Conservation (phyloP, 2,113 vertebrate species). For the Centrocercus urophasianus region DNA sequence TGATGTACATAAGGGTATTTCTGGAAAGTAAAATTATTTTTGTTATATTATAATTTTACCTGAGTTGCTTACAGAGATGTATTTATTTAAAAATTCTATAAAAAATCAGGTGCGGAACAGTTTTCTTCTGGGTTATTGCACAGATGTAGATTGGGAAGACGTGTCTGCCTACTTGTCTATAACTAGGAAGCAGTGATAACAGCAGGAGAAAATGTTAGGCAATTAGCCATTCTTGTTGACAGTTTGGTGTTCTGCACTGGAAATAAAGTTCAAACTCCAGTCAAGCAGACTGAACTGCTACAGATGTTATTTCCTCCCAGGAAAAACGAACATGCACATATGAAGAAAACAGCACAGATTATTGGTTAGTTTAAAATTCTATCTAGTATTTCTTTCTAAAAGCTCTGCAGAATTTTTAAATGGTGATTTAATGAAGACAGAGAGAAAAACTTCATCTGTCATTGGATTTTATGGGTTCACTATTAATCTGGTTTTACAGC, state of each 20-base stretch:
- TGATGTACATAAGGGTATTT: background rate
- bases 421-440: background rate
- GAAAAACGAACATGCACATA: background rate
- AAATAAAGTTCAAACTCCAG: background rate
- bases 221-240: background rate
- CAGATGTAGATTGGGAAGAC: background rate
- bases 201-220: background rate
- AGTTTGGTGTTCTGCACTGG: background rate
- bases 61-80: background rate
- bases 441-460: background rate
- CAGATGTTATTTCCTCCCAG: background rate
- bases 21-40: background rate
- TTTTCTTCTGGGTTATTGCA: background rate
- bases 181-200: background rate
- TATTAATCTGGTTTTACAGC: constrained; percentile 9
- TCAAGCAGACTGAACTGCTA: background rate
- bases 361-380: background rate
- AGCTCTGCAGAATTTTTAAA: background rate
- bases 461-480: constrained; percentile 4
- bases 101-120: background rate
- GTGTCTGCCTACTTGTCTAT: background rate
- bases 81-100: background rate
- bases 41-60: background rate
- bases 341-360: background rate
- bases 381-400: background rate